phyloP scores from a whole-genome alignment of 1,140 invertebrate genomes.

The Heliconius hermathena region DNA sequence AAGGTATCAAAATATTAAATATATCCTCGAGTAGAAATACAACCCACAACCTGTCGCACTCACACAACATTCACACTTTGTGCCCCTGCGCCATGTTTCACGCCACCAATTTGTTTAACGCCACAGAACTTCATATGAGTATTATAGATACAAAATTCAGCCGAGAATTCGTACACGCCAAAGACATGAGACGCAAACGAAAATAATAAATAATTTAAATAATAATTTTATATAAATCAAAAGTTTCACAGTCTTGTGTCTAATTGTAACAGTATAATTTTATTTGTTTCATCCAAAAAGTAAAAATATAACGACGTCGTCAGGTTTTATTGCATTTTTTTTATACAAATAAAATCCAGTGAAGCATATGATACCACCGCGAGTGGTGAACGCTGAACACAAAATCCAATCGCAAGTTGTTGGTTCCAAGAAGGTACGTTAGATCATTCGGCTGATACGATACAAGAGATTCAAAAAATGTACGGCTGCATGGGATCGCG shows the following conservation, averaged over 20 bases:
- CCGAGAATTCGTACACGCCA: not conserved
- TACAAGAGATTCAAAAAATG: slow-evolving; percentile 43
- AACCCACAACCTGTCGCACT: no score
- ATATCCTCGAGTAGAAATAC: no score
- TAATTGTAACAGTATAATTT: not conserved
- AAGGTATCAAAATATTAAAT: no score
- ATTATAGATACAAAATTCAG: not conserved
- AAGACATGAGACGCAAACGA: not conserved
- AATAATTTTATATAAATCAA: not conserved
- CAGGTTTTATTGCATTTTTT: slow-evolving; percentile 21
- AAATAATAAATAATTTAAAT: not conserved
- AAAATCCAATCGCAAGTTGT: slow-evolving; percentile 39
- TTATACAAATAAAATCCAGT: slow-evolving; percentile 35
- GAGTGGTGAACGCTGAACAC: slow-evolving; percentile 34
- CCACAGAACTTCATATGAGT: no score
- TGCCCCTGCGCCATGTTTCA: no score
- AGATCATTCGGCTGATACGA: slow-evolving; percentile 53
- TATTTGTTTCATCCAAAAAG: not conserved
- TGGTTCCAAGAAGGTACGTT: slow-evolving; percentile 55
- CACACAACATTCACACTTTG: no score
- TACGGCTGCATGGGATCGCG: slow-evolving; percentile 29
- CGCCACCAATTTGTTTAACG: no score
- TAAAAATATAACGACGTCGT: not conserved
- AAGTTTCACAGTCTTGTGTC: not conserved
- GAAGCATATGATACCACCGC: slow-evolving; percentile 32